These are phyloP conservation scores for Percopsis transmontana DNA, from an alignment of 2,113 vertebrate genomes.

Conservation along the genomic window DNA sequence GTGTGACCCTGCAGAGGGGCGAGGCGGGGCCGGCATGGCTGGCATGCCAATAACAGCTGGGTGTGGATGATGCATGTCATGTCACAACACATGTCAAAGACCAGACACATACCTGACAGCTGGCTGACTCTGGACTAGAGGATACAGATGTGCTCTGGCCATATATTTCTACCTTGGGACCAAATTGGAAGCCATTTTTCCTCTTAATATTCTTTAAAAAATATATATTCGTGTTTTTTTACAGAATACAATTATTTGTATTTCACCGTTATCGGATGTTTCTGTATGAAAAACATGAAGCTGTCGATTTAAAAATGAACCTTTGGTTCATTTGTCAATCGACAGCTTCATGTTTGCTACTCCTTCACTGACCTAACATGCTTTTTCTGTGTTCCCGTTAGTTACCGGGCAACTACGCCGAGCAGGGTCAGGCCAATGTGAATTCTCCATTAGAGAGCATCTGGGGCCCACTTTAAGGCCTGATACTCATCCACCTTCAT, in stretches of 20 bases:
- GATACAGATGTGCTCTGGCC: slow-evolving; percentile 13
- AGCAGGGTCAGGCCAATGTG: slow-evolving; percentile 56
- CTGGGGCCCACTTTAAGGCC: slow-evolving; percentile 71
- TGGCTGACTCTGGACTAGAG: slow-evolving; percentile 47
- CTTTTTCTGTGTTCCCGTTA: slow-evolving; percentile 20
- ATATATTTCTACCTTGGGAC: not conserved
- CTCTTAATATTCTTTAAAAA: not conserved
- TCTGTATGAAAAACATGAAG: no score
- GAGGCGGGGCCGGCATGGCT: slow-evolving; percentile 41
- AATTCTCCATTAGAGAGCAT: slow-evolving; percentile 73
- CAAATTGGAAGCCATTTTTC: no score
- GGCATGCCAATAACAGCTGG: slow-evolving; percentile 68
- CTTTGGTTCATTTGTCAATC: not conserved
- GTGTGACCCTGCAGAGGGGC: slow-evolving; percentile 54
- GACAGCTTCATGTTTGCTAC: not conserved
- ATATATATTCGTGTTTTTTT: not conserved
- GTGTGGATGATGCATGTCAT: slow-evolving; percentile 73
- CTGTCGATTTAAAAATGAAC: no score
- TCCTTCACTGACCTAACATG: not conserved
- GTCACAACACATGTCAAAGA: slow-evolving; percentile 52
- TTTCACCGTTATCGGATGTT: no score
- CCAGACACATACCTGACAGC: slow-evolving; percentile 60
- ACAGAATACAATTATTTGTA: no score
- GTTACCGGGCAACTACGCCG: slow-evolving; percentile 60
- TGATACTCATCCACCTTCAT: slow-evolving; percentile 59